These are phyloP conservation scores for Riptortus pedestris DNA, from an alignment of 1,140 invertebrate genomes.

Conservation along the genomic window DNA sequence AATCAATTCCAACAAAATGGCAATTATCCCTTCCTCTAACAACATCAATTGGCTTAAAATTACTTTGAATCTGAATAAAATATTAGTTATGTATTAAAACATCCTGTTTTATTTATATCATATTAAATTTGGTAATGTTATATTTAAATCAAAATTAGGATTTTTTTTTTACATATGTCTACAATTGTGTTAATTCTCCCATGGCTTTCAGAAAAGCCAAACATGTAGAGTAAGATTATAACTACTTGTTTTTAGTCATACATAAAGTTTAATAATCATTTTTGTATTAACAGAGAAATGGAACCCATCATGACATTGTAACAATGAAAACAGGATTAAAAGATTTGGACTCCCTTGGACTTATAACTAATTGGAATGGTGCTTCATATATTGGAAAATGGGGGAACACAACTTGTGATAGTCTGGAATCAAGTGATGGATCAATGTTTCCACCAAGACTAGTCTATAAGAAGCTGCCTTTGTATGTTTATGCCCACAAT, in stretches of 20 bases:
- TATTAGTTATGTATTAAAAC: no score
- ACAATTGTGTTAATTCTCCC: not conserved
- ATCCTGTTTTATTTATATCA: no score
- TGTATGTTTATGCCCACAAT: conserved; percentile 18
- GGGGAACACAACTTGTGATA: conserved; percentile 20
- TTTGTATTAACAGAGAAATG: not conserved
- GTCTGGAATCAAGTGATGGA: conserved; percentile 16
- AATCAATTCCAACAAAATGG: no score
- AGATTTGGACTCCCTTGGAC: conserved; percentile 1
- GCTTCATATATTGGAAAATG: conserved; percentile 4
- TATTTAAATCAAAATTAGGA: no score
- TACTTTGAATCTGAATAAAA: no score
- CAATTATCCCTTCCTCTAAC: no score
- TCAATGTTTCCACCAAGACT: conserved; percentile 14
- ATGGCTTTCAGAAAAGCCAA: no score
- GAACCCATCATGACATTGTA: not conserved
- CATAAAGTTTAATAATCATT: not conserved
- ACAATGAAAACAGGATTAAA: not conserved
- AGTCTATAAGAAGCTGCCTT: not conserved
- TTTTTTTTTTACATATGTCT: not conserved
- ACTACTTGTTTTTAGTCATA: no score
- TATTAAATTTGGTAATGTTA: no score
- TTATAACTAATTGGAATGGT: conserved; percentile 6
- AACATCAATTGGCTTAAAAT: no score
- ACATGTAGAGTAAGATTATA: no score